Evolutionary conservation across 2,113 vertebrate species (phyloP), one percentile per base, ranked within the genome.

Genomic region (Otolemur garnettii): DNA sequence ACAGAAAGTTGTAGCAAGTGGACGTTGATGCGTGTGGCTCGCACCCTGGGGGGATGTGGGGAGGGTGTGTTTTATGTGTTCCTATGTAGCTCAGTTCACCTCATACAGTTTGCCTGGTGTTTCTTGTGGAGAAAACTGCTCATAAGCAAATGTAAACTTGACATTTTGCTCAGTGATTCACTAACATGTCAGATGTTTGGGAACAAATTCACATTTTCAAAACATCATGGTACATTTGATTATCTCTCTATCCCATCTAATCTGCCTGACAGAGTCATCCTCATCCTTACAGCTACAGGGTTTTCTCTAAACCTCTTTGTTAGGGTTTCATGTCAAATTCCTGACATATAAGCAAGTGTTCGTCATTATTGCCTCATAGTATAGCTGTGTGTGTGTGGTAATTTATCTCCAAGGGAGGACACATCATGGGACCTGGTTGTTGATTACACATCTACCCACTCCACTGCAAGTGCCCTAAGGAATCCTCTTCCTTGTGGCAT

Each of bases 1-100:
- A 9, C 38, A 62, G 13, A 0, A 2, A 15, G 14, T 0, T 6
- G 1, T 50, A 11, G n/a, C 77, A 7, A 7, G 68, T 4, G 30
- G 55, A 4, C 33, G 62, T 72, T 33, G 18, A 1, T n/a, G 33
- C 17, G 1, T 33, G 24, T 45, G 38, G 26, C 24, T 68, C n/a
- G 7, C 18, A 62, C 45, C 15, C 18, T 9, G 0, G 0, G 33
- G 10, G 19, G 60, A 11, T 19, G n/a, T 18, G 9, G 78, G 53
- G 53, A 0, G 13, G 53, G 53, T 1, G 13, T 30, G 53, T 7
- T 11, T 55, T 42, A 18, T 55, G 13, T 69, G 28, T 66, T 71
- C 57, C 38, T 45, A 0, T 1, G 4, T 4, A 7, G 84, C 72
- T 38, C 53, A 2, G 35, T 15, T 50, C 45, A 18, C 26, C 85